Evolutionary conservation across 2,113 vertebrate species (phyloP), one percentile per base, ranked within the genome.

Genomic region (Oreochromis tanganicae): DNA sequence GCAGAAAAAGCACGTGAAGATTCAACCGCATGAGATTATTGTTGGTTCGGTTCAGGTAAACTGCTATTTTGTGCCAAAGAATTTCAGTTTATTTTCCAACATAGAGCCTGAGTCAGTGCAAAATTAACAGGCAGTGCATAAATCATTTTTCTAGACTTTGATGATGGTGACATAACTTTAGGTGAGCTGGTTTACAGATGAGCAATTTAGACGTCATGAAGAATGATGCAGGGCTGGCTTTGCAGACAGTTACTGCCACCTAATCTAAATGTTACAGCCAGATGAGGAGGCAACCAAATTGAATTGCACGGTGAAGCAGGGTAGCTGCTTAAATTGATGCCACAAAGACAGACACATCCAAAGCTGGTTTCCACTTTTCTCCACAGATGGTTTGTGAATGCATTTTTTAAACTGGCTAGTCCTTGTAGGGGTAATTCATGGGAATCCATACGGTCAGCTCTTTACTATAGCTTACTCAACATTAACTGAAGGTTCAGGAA

Each of bases 211-310:
- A 82, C 52, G 46, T 82, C 91, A 36, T 7, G 57, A 73, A 43
- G 86, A 86, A 80, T 86, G 86, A 92, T 88, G 81, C 68, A 73
- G 13, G 38, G 21, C 38, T 43, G 66, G 36, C 66, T 82, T 71
- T 80, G 57, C 36, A 73, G n/a, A 55, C 83, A 81, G 61, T 89
- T 85, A 90, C 61, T 80, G 87, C 79, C 19, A 27, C 41, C 81
- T 90, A 92, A 92, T 92, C 88, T 92, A 86, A 90, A 88, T 24
- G 91, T 73, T 88, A 59, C 91, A 92, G 91, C 88, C 85, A 84
- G 86, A 80, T 82, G 88, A 85, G 78, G 68, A 21, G 71, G 84
- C 84, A 84, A 21, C 63, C 2, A 9, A 56, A 24, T 16, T 21
- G 50, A 81, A 54, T 32, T 4, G 17, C 73, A 21, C 1, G 0